Base-by-base conservation (phyloP, 2,797 vertebrate genomes). In the Danio jaintianensis region DNA sequence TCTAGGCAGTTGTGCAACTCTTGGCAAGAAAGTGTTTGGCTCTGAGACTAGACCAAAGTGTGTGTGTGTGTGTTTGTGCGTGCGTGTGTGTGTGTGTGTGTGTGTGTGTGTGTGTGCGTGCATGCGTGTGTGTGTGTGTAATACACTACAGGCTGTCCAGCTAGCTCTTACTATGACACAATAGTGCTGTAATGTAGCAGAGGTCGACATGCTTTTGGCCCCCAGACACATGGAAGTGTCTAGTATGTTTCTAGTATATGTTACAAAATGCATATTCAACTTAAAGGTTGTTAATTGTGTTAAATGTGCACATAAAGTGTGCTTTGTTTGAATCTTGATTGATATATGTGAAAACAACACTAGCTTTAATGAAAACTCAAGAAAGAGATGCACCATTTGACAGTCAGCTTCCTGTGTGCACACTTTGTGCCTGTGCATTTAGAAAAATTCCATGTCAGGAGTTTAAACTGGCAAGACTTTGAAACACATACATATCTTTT, bases 1-100 rank as follows among this genome's bases (percentile, higher is more conserved):
- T 84, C 76, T 81, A 84, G 79, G 68, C 83, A 81, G 81, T 80
- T 80, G 76, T 76, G 80, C 79, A 84, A 74, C 79, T 85, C 47
- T 80, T 85, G 78, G 83, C 83, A 69, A 78, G 68, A 83, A 68
- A 75, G 67, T 45, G n/a, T 85, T 62, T 86, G 79, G 81, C 75
- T 86, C 47, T 67, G 47, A 43, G 70, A 58, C 40, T 64, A 45
- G 38, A 83, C 78, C 71, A 83, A 52, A 82, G 73, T 70, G 59
- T 52, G 71, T 63, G 71, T 70, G 75, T 61, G 73, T 67, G 56
- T 71, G 50, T 75, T 71, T n/a, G n/a, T n/a, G n/a, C n/a, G n/a
- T n/a, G n/a, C n/a, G n/a, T n/a, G n/a, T n/a, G n/a, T n/a, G n/a
- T n/a, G 73, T 70, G 59, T 52, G 71, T 63, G 71, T 70, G 75